Base-by-base conservation (phyloP, 1,140 invertebrate genomes). In the Scaptomyza hsui region DNA sequence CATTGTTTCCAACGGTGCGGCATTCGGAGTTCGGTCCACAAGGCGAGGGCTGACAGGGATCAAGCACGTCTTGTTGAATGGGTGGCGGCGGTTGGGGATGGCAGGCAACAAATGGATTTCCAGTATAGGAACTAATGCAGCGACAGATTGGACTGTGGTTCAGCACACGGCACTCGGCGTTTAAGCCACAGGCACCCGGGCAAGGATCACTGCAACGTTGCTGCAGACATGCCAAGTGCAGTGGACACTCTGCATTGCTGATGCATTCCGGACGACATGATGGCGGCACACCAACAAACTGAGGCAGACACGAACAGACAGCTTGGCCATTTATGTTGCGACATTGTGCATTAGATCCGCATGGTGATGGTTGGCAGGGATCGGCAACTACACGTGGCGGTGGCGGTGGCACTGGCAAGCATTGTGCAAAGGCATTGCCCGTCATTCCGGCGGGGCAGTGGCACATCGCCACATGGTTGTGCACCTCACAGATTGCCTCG, bases 141-240 rank as follows among this genome's bases (percentile, higher is more conserved):
- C 94, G 95, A 88, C 96, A 97, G 45, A 95, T 95, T 0, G 96
- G 96, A 32, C 85, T 89, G 60, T 96, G 96, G 65, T 95, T 96
- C 1, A 96, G 93, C 2, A 96, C 96, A 72, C 95, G 93, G 74
- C 96, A 97, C 47, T 95, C 93, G 1, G 96, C 96, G 78, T 96
- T 95, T 4, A 94, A 71, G n/a, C 96, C 90, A 55, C 90, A 93
- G 0, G 92, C 92, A 2, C 93, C 93, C 2, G 92, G 92, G 75
- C 93, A 94, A 3, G 94, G 93, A 90, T 94, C 93, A 35, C 91
- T 89, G 65, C 94, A 94, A 83, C 93, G 93, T 63, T 93, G 93
- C 71, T 93, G 92, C 9, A 92, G 72, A 75, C 93, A 94, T 13
- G 93, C 93, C 61, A 92, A 69, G 71, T 93, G 91, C 12, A 92